These are phyloP conservation scores for Rhagoletis pomonella DNA, from an alignment of 1,140 invertebrate genomes.

Conservation along the genomic window DNA sequence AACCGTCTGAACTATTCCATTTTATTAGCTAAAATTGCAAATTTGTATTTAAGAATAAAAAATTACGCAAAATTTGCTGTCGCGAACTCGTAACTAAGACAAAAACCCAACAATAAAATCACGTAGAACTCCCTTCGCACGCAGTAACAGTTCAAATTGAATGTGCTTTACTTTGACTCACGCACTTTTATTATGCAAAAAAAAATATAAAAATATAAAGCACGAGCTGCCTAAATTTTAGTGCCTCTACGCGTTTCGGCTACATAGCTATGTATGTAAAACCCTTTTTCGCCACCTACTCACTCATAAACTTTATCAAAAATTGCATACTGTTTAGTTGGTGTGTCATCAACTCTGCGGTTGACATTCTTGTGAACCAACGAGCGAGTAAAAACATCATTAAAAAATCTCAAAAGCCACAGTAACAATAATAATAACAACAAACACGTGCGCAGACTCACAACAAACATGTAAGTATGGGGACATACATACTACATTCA, in stretches of 20 bases:
- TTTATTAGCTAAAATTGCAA: background rate
- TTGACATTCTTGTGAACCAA: constrained; percentile 29
- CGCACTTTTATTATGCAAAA: background rate
- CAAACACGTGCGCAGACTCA: background rate
- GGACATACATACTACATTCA: no score
- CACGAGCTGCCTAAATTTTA: background rate
- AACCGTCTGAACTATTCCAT: background rate
- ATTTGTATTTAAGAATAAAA: no score
- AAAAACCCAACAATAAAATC: no score
- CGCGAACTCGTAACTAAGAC: no score
- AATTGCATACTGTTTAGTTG: constrained; percentile 4
- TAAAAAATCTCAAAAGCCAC: constrained; percentile 10
- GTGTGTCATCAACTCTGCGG: constrained; percentile 31
- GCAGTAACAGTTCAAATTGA: no score
- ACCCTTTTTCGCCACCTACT: background rate
- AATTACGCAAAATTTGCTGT: no score
- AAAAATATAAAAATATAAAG: background rate
- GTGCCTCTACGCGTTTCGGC: background rate
- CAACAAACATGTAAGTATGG: background rate
- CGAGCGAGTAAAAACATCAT: constrained; percentile 15
- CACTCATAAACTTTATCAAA: constrained; percentile 35
- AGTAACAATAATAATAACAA: background rate
- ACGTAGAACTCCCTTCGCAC: no score
- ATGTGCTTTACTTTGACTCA: background rate
- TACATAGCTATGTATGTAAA: background rate